Evolutionary conservation across 2,113 vertebrate species (phyloP).

Genomic region (Bos javanicus): DNA sequence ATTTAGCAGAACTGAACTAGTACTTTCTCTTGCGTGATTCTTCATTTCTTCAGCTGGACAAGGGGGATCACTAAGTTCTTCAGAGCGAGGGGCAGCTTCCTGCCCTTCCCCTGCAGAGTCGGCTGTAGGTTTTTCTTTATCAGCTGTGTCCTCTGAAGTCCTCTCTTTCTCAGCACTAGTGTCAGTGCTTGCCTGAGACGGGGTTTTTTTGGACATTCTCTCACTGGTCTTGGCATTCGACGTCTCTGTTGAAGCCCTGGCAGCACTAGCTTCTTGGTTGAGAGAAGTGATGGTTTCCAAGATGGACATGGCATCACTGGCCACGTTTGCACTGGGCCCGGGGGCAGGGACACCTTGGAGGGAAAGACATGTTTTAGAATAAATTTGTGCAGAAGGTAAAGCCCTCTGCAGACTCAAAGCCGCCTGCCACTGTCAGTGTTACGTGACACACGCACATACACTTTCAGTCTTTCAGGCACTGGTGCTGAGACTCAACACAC

Average conservation of each 20-base stretch:
- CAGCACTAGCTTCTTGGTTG: slow-evolving; percentile 92
- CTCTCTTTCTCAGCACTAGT: slow-evolving; percentile 78
- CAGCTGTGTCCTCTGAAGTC: slow-evolving; percentile 72
- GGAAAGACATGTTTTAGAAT: neutral
- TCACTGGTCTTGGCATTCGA: slow-evolving; percentile 75
- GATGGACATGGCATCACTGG: slow-evolving; percentile 92
- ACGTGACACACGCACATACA: accelerated
- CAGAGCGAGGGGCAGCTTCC: slow-evolving; percentile 78
- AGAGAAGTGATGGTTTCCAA: slow-evolving; percentile 93
- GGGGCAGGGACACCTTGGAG: slow-evolving; percentile 77
- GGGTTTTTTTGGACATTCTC: slow-evolving; percentile 77
- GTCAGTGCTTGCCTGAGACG: slow-evolving; percentile 78
- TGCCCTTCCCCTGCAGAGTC: slow-evolving; percentile 77
- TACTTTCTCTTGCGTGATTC: slow-evolving; percentile 75
- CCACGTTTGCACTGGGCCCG: slow-evolving; percentile 78
- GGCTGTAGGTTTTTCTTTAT: slow-evolving; percentile 79
- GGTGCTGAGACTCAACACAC: neutral
- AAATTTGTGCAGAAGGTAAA: neutral
- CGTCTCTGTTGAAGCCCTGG: slow-evolving; percentile 82
- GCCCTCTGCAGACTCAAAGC: neutral
- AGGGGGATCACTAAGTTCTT: slow-evolving; percentile 78
- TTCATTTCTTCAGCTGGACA: slow-evolving; percentile 80
- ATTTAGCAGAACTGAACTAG: slow-evolving; percentile 49
- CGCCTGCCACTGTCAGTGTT: neutral
- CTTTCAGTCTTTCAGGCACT: neutral